Base-by-base conservation (phyloP, 2,888 invertebrate species). In the Xanthostigma xanthostigma region DNA sequence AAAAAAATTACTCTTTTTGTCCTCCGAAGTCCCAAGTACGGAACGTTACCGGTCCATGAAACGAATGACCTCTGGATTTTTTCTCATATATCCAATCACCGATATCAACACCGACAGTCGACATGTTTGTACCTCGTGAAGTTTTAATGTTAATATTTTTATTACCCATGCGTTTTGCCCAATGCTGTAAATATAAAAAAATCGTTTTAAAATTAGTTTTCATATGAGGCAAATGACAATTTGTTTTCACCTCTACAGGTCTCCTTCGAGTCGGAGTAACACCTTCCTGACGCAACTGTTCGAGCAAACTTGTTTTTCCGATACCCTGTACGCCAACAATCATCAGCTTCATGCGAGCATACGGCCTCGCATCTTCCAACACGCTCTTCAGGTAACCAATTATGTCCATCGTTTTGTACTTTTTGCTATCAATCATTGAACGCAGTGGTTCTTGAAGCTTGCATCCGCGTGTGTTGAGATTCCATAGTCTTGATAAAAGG, bases 21-120 rank as follows among this genome's bases (percentile, higher is more conserved):
- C 97, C 97, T 5, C 96, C 96, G 68, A 98, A 98, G 68, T 98
- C 98, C 97, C 97, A 98, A 0, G 97, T 97, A 47, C 95, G 72
- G 68, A 93, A 93, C 33, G 89, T 83, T 46, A 95, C 85, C 0
- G 93, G 84, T 0, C 88, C 89, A 59, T 81, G 79, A 1, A 79
- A 76, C 0, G 79, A 79, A 37, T 78, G 79, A 2, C 88, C 81
- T 27, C 86, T 73, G 8, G 81, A 72, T 62, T 87, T 81, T 61
- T 88, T 88, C 64, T 94, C 94, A 64, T 89, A 92, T 17, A 86
- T 74, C 89, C 96, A 94, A 55, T 92, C 88, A 41, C 92, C 90
- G 56, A 98, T 95, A 67, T 97, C 97, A 27, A 98, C 96, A 14
- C 96, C 96, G 37, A 97, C 96, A 0, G 96, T 97, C 0, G 95